These are phyloP conservation scores for Drosophila nr. medialis DNA, from an alignment of 2,888 invertebrate genomes.

Conservation along the genomic window DNA sequence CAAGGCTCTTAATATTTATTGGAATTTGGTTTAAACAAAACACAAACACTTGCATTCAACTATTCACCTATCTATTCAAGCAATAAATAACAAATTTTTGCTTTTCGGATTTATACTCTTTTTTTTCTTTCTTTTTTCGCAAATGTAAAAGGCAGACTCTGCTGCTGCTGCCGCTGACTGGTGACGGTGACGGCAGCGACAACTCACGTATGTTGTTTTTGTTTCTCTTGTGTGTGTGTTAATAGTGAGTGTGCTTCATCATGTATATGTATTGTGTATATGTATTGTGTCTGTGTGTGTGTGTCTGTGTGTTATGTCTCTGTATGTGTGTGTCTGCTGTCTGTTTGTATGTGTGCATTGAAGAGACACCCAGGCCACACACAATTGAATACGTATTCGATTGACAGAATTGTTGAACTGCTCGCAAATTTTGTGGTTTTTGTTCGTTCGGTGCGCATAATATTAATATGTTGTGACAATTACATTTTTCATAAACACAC, in stretches of 20 bases:
- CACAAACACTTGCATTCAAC: slow-evolving; percentile 40
- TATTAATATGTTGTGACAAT: slow-evolving; percentile 37
- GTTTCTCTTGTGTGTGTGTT: slow-evolving; percentile 55
- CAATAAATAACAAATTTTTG: slow-evolving; percentile 54
- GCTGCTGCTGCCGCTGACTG: slow-evolving; percentile 43
- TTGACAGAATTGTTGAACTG: slow-evolving; percentile 41
- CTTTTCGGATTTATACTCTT: slow-evolving; percentile 49
- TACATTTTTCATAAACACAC: slow-evolving; percentile 61
- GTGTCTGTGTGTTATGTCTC: slow-evolving; percentile 25
- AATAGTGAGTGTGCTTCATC: slow-evolving; percentile 31
- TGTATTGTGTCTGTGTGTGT: slow-evolving; percentile 13
- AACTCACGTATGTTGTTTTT: slow-evolving; percentile 74
- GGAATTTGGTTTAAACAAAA: slow-evolving; percentile 49
- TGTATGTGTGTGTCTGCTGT: slow-evolving; percentile 29
- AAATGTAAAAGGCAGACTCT: slow-evolving; percentile 54
- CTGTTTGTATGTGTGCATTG: slow-evolving; percentile 35
- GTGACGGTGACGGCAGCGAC: slow-evolving; percentile 70
- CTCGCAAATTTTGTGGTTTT: slow-evolving; percentile 28
- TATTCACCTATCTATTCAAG: slow-evolving; percentile 59
- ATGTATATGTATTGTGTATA: not conserved
- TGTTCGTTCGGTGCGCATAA: slow-evolving; percentile 44
- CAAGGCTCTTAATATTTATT: slow-evolving; percentile 40
- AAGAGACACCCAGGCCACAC: slow-evolving; percentile 50
- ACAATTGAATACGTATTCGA: slow-evolving; percentile 42
- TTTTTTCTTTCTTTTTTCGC: slow-evolving; percentile 47